Percentiles rank a stretch among this genome's conserved stretches.
Evolutionary conservation across 2,888 invertebrate genomes (phyloP).

Genomic region (Arctia plantaginis): DNA sequence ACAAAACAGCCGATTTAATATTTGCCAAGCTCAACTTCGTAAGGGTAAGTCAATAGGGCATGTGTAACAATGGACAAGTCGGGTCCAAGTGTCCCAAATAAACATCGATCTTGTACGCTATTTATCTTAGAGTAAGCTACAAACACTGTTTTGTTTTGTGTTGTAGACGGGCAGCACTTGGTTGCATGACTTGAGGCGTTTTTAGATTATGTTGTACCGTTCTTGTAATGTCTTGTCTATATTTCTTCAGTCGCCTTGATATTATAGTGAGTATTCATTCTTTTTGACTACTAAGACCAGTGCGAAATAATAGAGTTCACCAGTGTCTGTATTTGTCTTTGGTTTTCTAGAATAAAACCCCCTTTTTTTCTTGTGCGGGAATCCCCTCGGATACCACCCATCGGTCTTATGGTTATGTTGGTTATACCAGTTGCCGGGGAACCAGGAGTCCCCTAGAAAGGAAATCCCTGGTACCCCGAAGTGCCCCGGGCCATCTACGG

Average conservation of each 20-base stretch:
- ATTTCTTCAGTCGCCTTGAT: not conserved
- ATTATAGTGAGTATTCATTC: not conserved
- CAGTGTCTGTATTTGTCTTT: not conserved
- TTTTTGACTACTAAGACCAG: not conserved
- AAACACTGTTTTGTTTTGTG: slow-evolving; percentile 57
- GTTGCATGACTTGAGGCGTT: not conserved
- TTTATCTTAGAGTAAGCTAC: slow-evolving; percentile 69
- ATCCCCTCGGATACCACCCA: no score
- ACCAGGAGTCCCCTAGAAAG: no score
- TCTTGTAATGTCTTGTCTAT: not conserved
- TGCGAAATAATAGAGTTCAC: not conserved
- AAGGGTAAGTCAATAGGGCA: slow-evolving; percentile 67
- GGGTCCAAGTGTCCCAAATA: slow-evolving; percentile 71
- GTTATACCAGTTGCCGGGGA: no score
- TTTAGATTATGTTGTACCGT: not conserved
- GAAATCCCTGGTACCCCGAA: no score
- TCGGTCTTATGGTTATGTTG: no score
- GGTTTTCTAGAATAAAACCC: not conserved
- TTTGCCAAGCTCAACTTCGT: slow-evolving; percentile 70
- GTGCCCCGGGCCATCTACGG: no score
- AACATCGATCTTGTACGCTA: slow-evolving; percentile 75
- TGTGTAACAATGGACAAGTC: slow-evolving; percentile 67
- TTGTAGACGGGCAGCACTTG: slow-evolving; percentile 38
- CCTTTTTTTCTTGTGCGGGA: no score
- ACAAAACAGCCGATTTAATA: slow-evolving; percentile 72